These are phyloP conservation scores for Agrochola litura DNA, from an alignment of 2,888 invertebrate species.

Conservation along the genomic window DNA sequence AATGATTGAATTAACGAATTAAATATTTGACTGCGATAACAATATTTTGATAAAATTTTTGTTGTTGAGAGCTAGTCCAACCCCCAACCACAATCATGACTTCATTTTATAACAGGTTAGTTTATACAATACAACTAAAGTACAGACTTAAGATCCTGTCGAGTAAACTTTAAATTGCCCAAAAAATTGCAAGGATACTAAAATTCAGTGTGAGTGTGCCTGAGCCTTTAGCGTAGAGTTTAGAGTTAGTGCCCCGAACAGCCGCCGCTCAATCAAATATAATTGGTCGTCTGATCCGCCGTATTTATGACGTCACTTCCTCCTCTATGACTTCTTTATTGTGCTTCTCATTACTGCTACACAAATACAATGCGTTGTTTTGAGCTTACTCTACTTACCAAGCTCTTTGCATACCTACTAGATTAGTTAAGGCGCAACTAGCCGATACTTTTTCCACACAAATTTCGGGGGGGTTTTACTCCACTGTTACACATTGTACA, in stretches of 20 bases:
- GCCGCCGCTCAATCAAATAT: slow-evolving; percentile 67
- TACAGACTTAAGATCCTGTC: background rate
- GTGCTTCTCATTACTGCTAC: slow-evolving; percentile 48
- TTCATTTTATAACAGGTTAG: background rate
- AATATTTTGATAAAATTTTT: background rate
- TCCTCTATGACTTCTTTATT: slow-evolving; percentile 58
- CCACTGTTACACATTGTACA: no score
- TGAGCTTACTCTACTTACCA: no score
- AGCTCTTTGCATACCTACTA: background rate
- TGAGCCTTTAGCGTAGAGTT: slow-evolving; percentile 12
- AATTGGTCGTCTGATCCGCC: slow-evolving; percentile 57
- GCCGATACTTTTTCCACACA: no score
- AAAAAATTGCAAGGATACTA: no score
- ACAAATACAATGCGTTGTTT: slow-evolving; percentile 1
- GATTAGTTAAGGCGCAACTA: no score
- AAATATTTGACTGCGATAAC: background rate
- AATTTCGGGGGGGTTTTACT: no score
- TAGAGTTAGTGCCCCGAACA: background rate
- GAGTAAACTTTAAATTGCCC: no score
- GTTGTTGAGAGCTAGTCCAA: no score
- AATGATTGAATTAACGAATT: background rate
- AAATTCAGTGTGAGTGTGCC: background rate
- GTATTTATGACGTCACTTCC: slow-evolving; percentile 67
- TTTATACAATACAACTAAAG: background rate
- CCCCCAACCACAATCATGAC: background rate